phyloP scores from a whole-genome alignment of 1,140 invertebrate genomes.

The Lepidurus arcticus region DNA sequence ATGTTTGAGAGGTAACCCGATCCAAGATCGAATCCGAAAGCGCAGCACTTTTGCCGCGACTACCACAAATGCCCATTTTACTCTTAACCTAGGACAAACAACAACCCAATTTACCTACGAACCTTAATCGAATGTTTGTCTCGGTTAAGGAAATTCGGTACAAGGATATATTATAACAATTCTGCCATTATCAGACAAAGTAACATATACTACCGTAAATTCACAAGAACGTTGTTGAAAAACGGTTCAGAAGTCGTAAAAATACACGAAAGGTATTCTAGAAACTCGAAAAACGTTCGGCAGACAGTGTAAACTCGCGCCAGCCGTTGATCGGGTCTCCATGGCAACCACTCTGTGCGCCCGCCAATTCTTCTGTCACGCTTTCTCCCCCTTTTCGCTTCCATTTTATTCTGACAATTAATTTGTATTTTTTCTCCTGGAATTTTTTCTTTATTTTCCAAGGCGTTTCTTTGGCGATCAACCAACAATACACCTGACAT shows the following conservation, averaged over 20 bases:
- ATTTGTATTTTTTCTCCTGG: background rate
- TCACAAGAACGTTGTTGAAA: too few species aligned
- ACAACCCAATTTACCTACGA: background rate
- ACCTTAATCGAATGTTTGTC: background rate
- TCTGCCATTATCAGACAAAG: too few species aligned
- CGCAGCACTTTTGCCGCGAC: slow-evolving; percentile 35
- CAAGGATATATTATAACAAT: too few species aligned
- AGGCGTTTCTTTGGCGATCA: background rate
- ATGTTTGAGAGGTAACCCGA: slow-evolving; percentile 66
- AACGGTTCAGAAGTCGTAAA: too few species aligned
- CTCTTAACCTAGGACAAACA: background rate
- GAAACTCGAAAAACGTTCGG: background rate
- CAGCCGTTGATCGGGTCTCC: background rate
- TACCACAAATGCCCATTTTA: slow-evolving; percentile 39
- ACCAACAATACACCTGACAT: slow-evolving; percentile 5
- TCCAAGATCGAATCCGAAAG: slow-evolving; percentile 72
- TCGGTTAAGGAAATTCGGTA: too few species aligned
- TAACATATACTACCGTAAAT: too few species aligned
- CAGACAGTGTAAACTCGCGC: background rate
- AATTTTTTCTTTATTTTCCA: background rate
- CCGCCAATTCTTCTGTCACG: background rate
- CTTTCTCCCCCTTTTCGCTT: background rate
- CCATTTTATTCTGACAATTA: background rate
- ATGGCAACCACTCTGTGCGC: background rate
- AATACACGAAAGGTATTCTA: too few species aligned